Conservation (phyloP, 2,888 invertebrate genomes). For the Darwinula stevensoni region DNA sequence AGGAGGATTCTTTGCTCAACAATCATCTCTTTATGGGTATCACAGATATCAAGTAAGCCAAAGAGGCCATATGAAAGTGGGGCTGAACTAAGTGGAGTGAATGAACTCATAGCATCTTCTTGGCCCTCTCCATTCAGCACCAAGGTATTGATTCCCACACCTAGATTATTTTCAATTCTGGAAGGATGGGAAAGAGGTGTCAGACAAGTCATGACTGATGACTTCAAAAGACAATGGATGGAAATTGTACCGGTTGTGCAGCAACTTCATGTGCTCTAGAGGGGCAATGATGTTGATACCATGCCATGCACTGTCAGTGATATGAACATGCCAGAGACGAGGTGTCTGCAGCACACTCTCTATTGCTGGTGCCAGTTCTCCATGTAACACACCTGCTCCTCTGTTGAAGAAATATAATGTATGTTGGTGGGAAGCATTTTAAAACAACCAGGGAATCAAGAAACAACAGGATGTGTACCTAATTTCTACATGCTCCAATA, state of each 20-base stretch:
- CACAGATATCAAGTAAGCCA: conserved; percentile 84
- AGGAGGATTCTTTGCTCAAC: conserved; percentile 66
- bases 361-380: conserved; percentile 72
- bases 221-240: too few relatives aligned
- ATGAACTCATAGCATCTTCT: conserved; percentile 59
- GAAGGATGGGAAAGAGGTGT: too few relatives aligned
- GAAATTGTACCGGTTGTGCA: conserved; percentile 26
- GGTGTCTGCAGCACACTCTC: conserved; percentile 71
- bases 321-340: conserved; percentile 40
- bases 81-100: conserved; percentile 45
- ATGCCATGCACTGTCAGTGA: conserved; percentile 57
- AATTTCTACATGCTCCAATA: conserved; percentile 27
- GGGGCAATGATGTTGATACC: conserved; percentile 77
- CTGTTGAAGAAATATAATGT: conserved; percentile 21
- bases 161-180: conserved; percentile 43
- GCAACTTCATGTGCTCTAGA: conserved; percentile 37
- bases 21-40: conserved; percentile 63
- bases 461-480: too few relatives aligned
- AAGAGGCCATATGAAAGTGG: conserved; percentile 69
- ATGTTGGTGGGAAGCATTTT: not conserved
- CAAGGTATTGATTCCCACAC: conserved; percentile 63
- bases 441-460: not conserved
- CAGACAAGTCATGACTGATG: too few relatives aligned
- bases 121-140: conserved; percentile 76
- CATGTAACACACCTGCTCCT: conserved; percentile 83